A percentile compares a stretch with the other conserved stretches of the same genome.
Conservation (phyloP, 2,888 invertebrate genomes). For the Temnothorax unifasciatus region DNA sequence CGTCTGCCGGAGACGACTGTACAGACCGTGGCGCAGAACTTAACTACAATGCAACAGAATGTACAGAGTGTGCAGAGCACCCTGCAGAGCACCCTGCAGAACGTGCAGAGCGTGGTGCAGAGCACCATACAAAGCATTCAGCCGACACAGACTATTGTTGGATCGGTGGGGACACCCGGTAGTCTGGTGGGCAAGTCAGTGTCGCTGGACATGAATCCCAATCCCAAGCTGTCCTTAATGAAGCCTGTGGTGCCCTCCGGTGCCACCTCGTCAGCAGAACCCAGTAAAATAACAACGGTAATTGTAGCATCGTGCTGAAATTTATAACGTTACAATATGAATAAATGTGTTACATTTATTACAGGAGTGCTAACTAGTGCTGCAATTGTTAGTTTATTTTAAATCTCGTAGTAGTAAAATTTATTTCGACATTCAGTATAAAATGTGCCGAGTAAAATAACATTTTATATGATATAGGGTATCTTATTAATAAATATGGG, state of each 20-base stretch:
- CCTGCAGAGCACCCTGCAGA: slow-evolving; percentile 77
- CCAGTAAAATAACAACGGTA: slow-evolving; percentile 83
- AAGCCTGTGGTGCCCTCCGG: slow-evolving; percentile 82
- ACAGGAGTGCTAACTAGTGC: background rate
- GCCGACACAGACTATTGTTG: slow-evolving; percentile 79
- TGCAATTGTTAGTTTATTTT: background rate
- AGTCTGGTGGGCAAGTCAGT: slow-evolving; percentile 83
- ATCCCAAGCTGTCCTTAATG: slow-evolving; percentile 83
- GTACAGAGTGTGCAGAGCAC: slow-evolving; percentile 77
- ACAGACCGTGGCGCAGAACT: slow-evolving; percentile 81
- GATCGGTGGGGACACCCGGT: slow-evolving; percentile 79
- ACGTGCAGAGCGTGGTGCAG: slow-evolving; percentile 80
- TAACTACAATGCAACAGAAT: slow-evolving; percentile 82
- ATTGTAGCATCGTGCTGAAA: background rate
- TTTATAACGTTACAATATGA: background rate
- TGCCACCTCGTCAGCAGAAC: slow-evolving; percentile 79
- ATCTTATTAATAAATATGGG: background rate
- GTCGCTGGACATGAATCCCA: slow-evolving; percentile 83
- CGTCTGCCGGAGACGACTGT: slow-evolving; percentile 79
- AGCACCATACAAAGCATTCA: slow-evolving; percentile 82
- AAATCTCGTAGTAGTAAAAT: background rate
- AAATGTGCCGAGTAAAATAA: background rate
- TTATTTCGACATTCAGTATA: background rate
- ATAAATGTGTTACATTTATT: background rate
- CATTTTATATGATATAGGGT: background rate